Evolutionary conservation across 2,797 vertebrate genomes (phyloP).

Genomic region (Acanthurus lineatus): DNA sequence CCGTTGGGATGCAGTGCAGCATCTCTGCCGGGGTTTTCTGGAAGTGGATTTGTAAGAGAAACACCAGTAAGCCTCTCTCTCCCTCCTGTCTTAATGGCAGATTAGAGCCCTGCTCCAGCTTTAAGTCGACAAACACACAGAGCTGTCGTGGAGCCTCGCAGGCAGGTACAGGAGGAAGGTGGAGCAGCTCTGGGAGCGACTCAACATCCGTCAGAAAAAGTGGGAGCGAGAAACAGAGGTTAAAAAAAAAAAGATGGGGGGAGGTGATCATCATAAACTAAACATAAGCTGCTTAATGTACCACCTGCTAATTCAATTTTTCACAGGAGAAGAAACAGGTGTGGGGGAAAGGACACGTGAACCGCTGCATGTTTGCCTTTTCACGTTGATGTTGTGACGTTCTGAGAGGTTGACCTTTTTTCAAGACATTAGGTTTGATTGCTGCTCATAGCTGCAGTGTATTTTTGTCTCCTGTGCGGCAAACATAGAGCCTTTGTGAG

Average conservation of each 20-base stretch:
- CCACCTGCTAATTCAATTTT: conserved; percentile 71
- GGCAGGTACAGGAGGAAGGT: conserved; percentile 77
- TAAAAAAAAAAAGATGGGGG: conserved; percentile 22
- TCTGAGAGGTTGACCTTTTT: conserved; percentile 65
- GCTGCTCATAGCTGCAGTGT: not conserved
- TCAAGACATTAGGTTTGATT: conserved; percentile 45
- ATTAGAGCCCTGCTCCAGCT: conserved; percentile 78
- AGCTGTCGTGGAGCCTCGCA: conserved; percentile 46
- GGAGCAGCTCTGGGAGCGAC: conserved; percentile 63
- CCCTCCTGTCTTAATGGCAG: conserved; percentile 83
- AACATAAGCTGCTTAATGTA: conserved; percentile 79
- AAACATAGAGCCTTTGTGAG: conserved; percentile 2
- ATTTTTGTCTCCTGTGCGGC: conserved; percentile 17
- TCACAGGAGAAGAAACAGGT: conserved; percentile 62
- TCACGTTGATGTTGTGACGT: conserved; percentile 25
- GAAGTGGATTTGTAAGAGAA: conserved; percentile 86
- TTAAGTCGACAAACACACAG: conserved; percentile 80
- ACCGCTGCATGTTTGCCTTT: conserved; percentile 50
- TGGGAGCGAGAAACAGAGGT: conserved; percentile 20
- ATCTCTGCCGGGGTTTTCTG: conserved; percentile 72
- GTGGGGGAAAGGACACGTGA: conserved; percentile 51
- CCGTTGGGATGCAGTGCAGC: conserved; percentile 72
- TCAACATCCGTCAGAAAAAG: conserved; percentile 57
- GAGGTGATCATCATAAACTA: conserved; percentile 63
- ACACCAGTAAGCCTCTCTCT: conserved; percentile 83